Base-by-base conservation (phyloP, 2,113 vertebrate species). In the Petrocephalus microphthalmus region DNA sequence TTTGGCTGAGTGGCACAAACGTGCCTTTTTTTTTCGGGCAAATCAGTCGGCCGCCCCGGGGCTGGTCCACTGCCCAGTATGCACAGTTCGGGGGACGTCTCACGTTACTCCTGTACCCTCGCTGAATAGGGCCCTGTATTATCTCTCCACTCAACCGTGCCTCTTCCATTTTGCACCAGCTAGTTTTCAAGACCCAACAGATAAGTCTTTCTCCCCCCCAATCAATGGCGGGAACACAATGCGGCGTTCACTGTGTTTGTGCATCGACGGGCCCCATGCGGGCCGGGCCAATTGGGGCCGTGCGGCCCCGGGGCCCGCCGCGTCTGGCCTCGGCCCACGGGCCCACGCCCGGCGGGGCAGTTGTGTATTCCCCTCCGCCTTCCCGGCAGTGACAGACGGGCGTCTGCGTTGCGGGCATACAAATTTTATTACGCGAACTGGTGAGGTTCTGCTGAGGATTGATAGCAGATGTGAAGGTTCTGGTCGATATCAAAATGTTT, bases 401-500 rank as follows among this genome's bases (percentile, higher is more conserved):
- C 89, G 89, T 87, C 89, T 91, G 81, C 90, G 87, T 91, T 89
- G 54, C 89, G 84, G 60, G 84, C 91, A 88, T 89, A 90, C 91
- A 91, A 90, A 93, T 93, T 95, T 93, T 87, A 90, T 91, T 89
- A 29, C 47, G 91, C 64, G 81, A 92, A 93, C 92, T 94, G 93
- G 89, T 91, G 92, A 89, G 90, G 93, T 95, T 94, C 91, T 91
- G 93, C 90, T 15, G 92, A 94, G 95, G 95, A 96, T 90, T 84
- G 92, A 22, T 92, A 94, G 93, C 95, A 96, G 95, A 95, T 96
- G 95, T 93, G 91, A 93, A 93, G 92, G 93, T 95, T 94, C 93
- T 89, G 91, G 93, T 94, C 93, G 93, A 95, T 95, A 95, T 95
- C 95, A 95, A 95, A 95, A 96, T 95, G 95, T 96, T 96, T 95